A percentile compares a stretch with the other conserved stretches of the same genome.
Evolutionary conservation across 2,797 vertebrate species (phyloP).

Genomic region (Pagetopsis macropterus): DNA sequence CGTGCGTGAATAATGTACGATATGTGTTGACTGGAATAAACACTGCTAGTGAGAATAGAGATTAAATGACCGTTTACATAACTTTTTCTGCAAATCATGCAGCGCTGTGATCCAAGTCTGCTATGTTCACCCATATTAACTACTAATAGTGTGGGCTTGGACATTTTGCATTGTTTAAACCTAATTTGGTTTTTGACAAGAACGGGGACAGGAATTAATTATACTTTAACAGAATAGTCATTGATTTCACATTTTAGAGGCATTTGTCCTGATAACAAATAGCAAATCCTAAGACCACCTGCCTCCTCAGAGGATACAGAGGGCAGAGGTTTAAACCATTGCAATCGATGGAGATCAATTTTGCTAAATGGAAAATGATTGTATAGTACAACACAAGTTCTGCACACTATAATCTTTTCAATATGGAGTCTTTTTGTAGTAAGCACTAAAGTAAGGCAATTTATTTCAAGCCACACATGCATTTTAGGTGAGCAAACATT

Average conservation of each 20-base stretch:
- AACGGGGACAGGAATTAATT: slow-evolving; percentile 49
- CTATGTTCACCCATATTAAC: slow-evolving; percentile 36
- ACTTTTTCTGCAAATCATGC: slow-evolving; percentile 5
- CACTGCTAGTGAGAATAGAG: slow-evolving; percentile 13
- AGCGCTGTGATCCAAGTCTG: slow-evolving; percentile 46
- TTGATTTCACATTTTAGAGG: slow-evolving; percentile 55
- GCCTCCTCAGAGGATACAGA: slow-evolving; percentile 75
- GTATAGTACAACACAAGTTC: slow-evolving; percentile 72
- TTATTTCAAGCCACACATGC: slow-evolving; percentile 82
- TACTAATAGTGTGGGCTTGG: slow-evolving; percentile 41
- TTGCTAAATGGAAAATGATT: slow-evolving; percentile 85
- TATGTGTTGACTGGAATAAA: slow-evolving; percentile 40
- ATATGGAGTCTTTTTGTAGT: slow-evolving; percentile 61
- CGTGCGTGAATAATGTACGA: slow-evolving; percentile 26
- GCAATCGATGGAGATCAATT: slow-evolving; percentile 86
- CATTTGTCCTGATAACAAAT: slow-evolving; percentile 62
- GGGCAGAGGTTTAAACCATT: slow-evolving; percentile 79
- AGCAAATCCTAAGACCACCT: slow-evolving; percentile 58
- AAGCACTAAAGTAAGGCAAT: slow-evolving; percentile 78
- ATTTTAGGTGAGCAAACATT: slow-evolving; percentile 73
- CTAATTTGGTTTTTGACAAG: slow-evolving; percentile 45
- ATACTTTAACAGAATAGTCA: slow-evolving; percentile 37
- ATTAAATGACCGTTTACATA: slow-evolving; percentile 12
- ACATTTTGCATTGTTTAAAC: slow-evolving; percentile 34
- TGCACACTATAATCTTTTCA: slow-evolving; percentile 67